Conservation (phyloP, 2,113 vertebrate species). For the Prochilodus magdalenae region DNA sequence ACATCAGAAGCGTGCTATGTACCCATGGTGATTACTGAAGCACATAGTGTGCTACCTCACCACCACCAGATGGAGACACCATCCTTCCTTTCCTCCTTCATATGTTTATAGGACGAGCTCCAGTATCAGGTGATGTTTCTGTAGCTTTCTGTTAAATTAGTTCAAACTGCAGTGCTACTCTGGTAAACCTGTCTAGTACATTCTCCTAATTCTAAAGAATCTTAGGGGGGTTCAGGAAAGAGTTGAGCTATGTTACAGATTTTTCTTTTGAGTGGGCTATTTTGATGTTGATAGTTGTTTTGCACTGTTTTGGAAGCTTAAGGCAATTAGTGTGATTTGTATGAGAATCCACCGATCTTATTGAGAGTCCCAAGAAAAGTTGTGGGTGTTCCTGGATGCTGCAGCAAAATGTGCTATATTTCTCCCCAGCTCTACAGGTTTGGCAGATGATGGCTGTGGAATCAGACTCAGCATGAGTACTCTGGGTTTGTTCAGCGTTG, state of each 20-base stretch:
- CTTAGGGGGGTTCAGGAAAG: too few species aligned
- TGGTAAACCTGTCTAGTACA: not conserved
- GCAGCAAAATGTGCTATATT: not conserved
- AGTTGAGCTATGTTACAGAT: too few species aligned
- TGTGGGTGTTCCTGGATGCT: not conserved
- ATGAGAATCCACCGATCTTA: not conserved
- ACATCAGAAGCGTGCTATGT: too few species aligned
- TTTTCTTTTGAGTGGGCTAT: not conserved
- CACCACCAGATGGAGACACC: constrained; percentile 1
- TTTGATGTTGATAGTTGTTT: not conserved
- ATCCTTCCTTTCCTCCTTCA: not conserved
- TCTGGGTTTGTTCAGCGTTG: not conserved
- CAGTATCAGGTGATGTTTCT: not conserved
- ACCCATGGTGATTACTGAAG: too few species aligned
- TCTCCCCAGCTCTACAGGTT: not conserved
- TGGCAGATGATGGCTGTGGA: not conserved
- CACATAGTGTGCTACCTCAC: not conserved
- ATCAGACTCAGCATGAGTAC: not conserved
- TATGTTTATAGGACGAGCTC: not conserved
- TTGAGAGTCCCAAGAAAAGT: not conserved
- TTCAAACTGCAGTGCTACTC: too few species aligned
- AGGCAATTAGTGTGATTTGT: not conserved
- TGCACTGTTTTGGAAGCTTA: too few species aligned
- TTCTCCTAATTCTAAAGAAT: not conserved
- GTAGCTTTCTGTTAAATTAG: too few species aligned